phyloP scores from a whole-genome alignment of 1,140 invertebrate species.

The Hydropsyche tenuis region DNA sequence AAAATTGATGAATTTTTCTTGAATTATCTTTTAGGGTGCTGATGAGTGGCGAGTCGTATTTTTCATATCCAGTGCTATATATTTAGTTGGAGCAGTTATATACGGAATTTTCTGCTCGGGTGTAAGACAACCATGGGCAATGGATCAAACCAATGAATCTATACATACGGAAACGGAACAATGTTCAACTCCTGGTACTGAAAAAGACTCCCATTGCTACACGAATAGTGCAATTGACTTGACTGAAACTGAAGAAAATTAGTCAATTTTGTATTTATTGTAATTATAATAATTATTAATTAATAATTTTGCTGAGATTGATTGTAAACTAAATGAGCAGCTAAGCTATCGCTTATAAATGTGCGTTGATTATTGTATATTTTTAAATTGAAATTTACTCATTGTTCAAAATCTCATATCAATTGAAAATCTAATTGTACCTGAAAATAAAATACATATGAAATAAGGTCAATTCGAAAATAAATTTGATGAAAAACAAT shows the following conservation, averaged over 20 bases:
- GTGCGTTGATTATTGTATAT: too few relatives aligned
- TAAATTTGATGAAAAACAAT: too few relatives aligned
- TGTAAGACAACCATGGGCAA: slow-evolving; percentile 80
- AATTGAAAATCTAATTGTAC: too few relatives aligned
- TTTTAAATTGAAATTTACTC: too few relatives aligned
- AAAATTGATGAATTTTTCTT: slow-evolving; percentile 33
- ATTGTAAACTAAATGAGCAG: too few relatives aligned
- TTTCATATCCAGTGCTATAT: slow-evolving; percentile 79
- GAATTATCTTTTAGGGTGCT: slow-evolving; percentile 67
- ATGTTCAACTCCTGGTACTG: slow-evolving; percentile 39
- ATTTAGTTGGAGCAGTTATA: slow-evolving; percentile 77
- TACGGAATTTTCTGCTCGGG: slow-evolving; percentile 83
- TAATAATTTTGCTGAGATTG: too few relatives aligned
- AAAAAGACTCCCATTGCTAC: slow-evolving; percentile 51
- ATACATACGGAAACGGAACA: slow-evolving; percentile 44
- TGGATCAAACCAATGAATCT: slow-evolving; percentile 55
- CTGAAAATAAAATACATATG: too few relatives aligned
- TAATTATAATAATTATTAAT: background rate
- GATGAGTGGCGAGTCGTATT: slow-evolving; percentile 85
- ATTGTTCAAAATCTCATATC: too few relatives aligned
- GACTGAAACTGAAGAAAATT: slow-evolving; percentile 45
- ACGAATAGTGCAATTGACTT: slow-evolving; percentile 57
- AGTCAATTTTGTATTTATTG: slow-evolving; percentile 21
- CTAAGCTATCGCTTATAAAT: too few relatives aligned
- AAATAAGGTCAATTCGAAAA: too few relatives aligned